phyloP scores from a whole-genome alignment of 2,797 vertebrate genomes.

The Anolis apletophallus region DNA sequence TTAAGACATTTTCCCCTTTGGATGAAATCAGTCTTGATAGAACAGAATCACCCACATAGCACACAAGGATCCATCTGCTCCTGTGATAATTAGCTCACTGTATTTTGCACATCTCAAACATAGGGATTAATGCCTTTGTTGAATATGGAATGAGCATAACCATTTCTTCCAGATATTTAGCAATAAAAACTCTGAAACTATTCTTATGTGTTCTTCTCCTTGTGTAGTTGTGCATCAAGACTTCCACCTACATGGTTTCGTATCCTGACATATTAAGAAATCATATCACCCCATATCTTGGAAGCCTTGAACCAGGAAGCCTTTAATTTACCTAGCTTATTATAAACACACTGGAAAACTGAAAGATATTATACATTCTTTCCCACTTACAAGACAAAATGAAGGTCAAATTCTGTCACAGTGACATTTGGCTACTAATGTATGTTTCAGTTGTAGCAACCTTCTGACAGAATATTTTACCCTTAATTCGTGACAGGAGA shows the following conservation, averaged over 20 bases:
- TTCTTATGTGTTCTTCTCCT: background rate
- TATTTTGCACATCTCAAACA: constrained; percentile 22
- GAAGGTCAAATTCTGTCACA: too few relatives aligned
- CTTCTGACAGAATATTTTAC: background rate
- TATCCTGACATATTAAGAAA: background rate
- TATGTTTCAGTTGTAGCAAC: too few relatives aligned
- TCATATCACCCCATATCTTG: background rate
- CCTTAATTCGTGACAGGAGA: background rate
- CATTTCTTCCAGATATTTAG: constrained; percentile 8
- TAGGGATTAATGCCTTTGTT: background rate
- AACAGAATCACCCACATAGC: constrained; percentile 34
- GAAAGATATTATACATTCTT: background rate
- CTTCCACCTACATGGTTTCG: background rate
- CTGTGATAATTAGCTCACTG: constrained; percentile 23
- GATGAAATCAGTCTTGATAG: constrained; percentile 15
- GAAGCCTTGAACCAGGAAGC: background rate
- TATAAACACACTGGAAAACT: background rate
- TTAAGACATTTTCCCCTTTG: constrained; percentile 12
- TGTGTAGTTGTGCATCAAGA: background rate
- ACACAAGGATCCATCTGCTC: constrained; percentile 35
- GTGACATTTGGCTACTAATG: background rate
- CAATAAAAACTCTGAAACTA: background rate
- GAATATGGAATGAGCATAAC: constrained; percentile 7
- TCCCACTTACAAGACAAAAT: too few relatives aligned
- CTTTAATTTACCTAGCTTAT: background rate